These are phyloP conservation scores for Galeopsomyia nigrocyanea DNA, from an alignment of 2,888 invertebrate genomes.

Conservation along the genomic window DNA sequence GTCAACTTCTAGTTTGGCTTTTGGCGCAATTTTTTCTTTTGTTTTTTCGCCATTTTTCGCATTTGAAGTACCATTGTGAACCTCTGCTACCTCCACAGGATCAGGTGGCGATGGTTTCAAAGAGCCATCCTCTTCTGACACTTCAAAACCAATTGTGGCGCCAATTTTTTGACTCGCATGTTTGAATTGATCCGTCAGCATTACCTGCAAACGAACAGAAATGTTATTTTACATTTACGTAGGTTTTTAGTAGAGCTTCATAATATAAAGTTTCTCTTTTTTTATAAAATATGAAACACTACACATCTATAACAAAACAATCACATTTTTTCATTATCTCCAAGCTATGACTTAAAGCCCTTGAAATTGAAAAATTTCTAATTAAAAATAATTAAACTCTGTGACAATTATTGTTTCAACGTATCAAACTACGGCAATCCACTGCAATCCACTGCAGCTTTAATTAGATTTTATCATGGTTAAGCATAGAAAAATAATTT, in stretches of 20 bases:
- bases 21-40: conserved; percentile 56
- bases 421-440: too few relatives aligned
- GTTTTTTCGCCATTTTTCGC: conserved; percentile 21
- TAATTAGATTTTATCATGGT: too few relatives aligned
- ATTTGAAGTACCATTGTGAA: conserved; percentile 57
- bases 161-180: conserved; percentile 88
- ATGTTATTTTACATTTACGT: too few relatives aligned
- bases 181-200: conserved; percentile 83
- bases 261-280: too few relatives aligned
- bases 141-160: conserved; percentile 84
- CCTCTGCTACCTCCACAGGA: conserved; percentile 63
- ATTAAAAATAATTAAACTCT: too few relatives aligned
- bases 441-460: too few relatives aligned
- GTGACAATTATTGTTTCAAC: too few relatives aligned
- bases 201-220: conserved; percentile 66
- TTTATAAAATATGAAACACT: too few relatives aligned
- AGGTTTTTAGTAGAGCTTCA: too few relatives aligned
- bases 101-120: conserved; percentile 62
- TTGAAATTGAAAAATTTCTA: background rate
- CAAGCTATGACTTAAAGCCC: conserved; percentile 2
- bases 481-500: too few relatives aligned
- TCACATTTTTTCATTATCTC: background rate
- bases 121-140: conserved; percentile 77
- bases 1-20: conserved; percentile 60
- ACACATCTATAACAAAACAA: too few relatives aligned